Evolutionary conservation across 37 sponge, comb jelly and placozoan species (phyloP).

Genomic region (Amphimedon queenslandica): DNA sequence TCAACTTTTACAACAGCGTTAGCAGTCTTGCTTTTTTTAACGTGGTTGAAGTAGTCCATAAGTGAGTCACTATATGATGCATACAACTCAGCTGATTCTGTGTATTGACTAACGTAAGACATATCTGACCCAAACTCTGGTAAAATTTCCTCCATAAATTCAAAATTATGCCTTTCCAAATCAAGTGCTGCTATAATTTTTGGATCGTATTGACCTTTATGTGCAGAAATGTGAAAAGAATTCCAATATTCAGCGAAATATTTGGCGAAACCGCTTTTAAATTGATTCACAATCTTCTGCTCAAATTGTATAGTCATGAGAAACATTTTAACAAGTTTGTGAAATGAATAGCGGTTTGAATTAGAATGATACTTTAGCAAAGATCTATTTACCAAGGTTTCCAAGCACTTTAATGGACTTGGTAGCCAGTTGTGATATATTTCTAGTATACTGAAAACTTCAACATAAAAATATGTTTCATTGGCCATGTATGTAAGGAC

Average conservation of each 20-base stretch:
- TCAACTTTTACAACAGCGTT: background rate
- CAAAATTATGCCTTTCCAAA: constrained; percentile 27
- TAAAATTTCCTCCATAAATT: background rate
- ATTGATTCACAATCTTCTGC: background rate
- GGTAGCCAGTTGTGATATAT: background rate
- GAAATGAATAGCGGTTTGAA: constrained; percentile 20
- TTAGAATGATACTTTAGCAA: constrained; percentile 6
- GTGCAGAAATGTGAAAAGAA: background rate
- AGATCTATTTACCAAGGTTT: constrained; percentile 7
- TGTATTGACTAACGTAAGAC: background rate
- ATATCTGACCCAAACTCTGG: background rate
- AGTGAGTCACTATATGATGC: background rate
- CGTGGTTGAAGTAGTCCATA: background rate
- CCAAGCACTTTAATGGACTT: background rate
- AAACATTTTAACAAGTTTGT: constrained; percentile 18
- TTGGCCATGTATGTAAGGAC: background rate
- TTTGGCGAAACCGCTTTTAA: constrained; percentile 4
- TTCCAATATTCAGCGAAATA: background rate
- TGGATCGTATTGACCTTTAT: background rate
- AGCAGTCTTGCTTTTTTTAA: background rate
- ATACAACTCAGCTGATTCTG: background rate
- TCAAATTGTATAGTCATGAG: constrained; percentile 16
- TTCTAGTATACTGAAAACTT: background rate
- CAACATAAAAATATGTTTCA: background rate
- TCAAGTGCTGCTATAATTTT: constrained; percentile 13